phyloP scores from a whole-genome alignment of 2,888 invertebrate species.

The Thera obeliscata region DNA sequence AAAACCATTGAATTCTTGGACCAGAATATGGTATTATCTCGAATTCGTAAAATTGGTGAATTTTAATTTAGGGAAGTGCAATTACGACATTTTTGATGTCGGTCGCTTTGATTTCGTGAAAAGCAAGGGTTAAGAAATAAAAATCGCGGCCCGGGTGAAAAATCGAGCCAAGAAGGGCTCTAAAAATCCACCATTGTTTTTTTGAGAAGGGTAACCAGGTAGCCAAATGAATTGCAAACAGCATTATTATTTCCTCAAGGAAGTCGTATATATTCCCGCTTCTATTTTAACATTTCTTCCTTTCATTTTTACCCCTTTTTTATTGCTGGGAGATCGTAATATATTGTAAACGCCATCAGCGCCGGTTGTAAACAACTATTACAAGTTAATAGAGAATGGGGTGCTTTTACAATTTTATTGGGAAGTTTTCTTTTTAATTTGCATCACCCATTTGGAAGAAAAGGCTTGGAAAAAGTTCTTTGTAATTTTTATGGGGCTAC shows the following conservation, averaged over 20 bases:
- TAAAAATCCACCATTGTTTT: slow-evolving; percentile 77
- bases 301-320: slow-evolving; percentile 82
- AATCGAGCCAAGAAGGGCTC: slow-evolving; percentile 67
- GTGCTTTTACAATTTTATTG: slow-evolving; percentile 36
- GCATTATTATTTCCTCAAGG: slow-evolving; percentile 85
- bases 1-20: no score
- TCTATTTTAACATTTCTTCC: slow-evolving; percentile 82
- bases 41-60: neutral
- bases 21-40: no score
- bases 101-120: slow-evolving; percentile 71
- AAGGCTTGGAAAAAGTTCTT: neutral
- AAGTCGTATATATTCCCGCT: slow-evolving; percentile 84
- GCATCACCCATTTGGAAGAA: neutral
- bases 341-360: slow-evolving; percentile 81
- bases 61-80: slow-evolving; percentile 37
- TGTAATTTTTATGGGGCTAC: no score
- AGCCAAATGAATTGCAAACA: slow-evolving; percentile 85
- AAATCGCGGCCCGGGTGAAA: slow-evolving; percentile 75
- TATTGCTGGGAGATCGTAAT: slow-evolving; percentile 82
- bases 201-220: slow-evolving; percentile 79
- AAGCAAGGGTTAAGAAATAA: slow-evolving; percentile 76
- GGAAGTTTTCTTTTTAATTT: slow-evolving; percentile 46
- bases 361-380: slow-evolving; percentile 82
- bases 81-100: slow-evolving; percentile 50
- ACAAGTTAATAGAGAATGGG: slow-evolving; percentile 74